Base-by-base conservation (phyloP, 1,140 invertebrate species). In the Lepidostoma basale region DNA sequence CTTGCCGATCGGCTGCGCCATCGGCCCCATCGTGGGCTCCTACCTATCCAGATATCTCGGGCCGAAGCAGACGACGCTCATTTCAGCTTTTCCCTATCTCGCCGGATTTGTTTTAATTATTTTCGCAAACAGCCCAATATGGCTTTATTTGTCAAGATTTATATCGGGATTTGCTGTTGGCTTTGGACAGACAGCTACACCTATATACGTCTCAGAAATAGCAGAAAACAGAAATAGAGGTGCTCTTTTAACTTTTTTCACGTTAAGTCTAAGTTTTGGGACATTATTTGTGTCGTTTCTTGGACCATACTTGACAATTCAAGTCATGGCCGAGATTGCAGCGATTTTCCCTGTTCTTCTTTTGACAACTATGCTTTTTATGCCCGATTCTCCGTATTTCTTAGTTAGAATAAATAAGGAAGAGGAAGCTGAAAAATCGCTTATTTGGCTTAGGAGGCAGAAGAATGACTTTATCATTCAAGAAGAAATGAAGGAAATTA, bases 31-130 rank as follows among this genome's bases (percentile, higher is more conserved):
- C 14, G 12, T 72, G 1, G 74, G 75, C 18, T 75, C 77, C 20
- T 73, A 73, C 14, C 44, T 72, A 14, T 66, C 75, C 1, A 75
- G 77, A 68, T 74, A 68, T 56, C 62, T 78, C 8, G 79, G 79
- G 12, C 73, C 78, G 39, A 79, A 79, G 63, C 75, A 73, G 25
- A 67, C 78, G 0, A 74, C 79, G 1, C 23, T 81, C 4, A 58
- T 77, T 9, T 71, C 75, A 8, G 72, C 63, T 4, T 28, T 76
- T 26, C 78, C 78, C 6, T 74, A 75, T 12, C 44, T 77, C 4
- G 14, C 71, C 3, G 74, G 74, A 14, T 77, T 76, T 40, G 33
- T 81, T 0, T 73, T 82, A 0, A 78, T 83, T 76, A 49, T 85
- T 78, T 67, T 75, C 79, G 14, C 71, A 20, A 73, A 59, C 8